These are phyloP conservation scores for Pachymerium ferrugineum DNA, from an alignment of 2,888 invertebrate species.

Conservation along the genomic window DNA sequence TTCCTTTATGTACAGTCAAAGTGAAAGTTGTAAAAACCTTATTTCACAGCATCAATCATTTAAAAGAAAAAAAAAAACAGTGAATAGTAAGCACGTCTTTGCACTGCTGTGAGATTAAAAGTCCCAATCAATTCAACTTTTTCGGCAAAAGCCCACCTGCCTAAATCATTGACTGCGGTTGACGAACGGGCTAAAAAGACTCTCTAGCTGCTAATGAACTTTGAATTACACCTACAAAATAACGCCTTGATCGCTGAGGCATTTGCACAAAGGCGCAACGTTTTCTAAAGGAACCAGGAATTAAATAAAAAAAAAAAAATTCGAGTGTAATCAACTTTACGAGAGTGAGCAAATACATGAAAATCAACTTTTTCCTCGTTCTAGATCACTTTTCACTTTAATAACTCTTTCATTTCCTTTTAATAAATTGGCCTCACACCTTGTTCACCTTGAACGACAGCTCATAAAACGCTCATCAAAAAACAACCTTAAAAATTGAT, in stretches of 20 bases:
- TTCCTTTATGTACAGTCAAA: too few species aligned
- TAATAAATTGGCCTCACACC: not conserved
- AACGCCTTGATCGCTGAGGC: not conserved
- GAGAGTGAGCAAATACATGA: too few species aligned
- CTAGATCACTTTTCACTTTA: not conserved
- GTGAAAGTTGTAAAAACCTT: not conserved
- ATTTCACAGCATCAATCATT: not conserved
- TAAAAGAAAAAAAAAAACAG: too few species aligned
- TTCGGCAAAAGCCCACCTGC: not conserved
- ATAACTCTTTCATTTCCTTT: not conserved
- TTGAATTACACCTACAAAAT: conserved; percentile 9
- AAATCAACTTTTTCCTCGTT: not conserved
- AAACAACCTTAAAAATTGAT: not conserved
- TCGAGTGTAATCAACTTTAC: not conserved
- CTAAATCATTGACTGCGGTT: not conserved
- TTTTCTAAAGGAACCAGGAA: too few species aligned
- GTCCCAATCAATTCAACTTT: not conserved
- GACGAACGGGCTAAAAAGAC: not conserved
- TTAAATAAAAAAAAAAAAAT: not conserved
- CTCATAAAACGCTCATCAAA: not conserved
- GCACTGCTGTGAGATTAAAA: conserved; percentile 1
- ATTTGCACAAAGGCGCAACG: not conserved
- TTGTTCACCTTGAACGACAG: too few species aligned
- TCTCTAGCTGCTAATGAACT: conserved; percentile 5
- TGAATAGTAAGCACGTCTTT: not conserved